Evolutionary conservation across 1,140 invertebrate species (phyloP), one percentile per base, ranked within the genome.

Genomic region (Hypothenemus hampei): DNA sequence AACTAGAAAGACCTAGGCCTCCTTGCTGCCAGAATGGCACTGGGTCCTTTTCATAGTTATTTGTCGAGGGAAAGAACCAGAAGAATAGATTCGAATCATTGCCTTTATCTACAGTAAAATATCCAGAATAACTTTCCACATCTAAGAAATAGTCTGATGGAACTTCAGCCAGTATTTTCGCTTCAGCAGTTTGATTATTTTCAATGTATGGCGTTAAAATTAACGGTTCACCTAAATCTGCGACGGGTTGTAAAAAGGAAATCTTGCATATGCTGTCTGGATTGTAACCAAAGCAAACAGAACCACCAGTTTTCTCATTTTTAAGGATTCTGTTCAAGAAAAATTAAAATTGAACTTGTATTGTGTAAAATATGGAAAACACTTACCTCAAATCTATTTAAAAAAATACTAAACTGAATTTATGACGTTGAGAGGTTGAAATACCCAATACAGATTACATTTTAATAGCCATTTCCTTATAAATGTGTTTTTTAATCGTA

Each of bases 21-120:
- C 86, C 86, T 73, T 89, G 84, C 8, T 89, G 73, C 86, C 86
- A 89, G 13, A 89, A 63, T 3, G 87, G 57, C 2, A 89, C 77
- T 7, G 86, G 86, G 3, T 78, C 77, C 16, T 66, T 65, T 22
- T 68, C 66, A 29, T 65, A 65, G 22, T 71, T 65, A 3, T 60
- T 71, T 60, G 77, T 72, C 0, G 83, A 75, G 11, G 83, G 83
- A 64, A 88, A 87, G 66, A 82, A 88, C 86, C 86, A 88, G 69
- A 88, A 87, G 67, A 86, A 89, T 54, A 84, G 67, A 68, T 88
- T 86, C 4, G 82, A 83, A 60, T 81, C 75, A 58, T 73, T 78
- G 1, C 69, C 65, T 69, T 80, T 75, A 63, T 88, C 78, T 4
- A 87, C 80, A 1, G 85, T 88, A n/a, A 88, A 76, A 61, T 79